Conservation (phyloP, 64 coral and sea anemone species). For the Actinia equina region DNA sequence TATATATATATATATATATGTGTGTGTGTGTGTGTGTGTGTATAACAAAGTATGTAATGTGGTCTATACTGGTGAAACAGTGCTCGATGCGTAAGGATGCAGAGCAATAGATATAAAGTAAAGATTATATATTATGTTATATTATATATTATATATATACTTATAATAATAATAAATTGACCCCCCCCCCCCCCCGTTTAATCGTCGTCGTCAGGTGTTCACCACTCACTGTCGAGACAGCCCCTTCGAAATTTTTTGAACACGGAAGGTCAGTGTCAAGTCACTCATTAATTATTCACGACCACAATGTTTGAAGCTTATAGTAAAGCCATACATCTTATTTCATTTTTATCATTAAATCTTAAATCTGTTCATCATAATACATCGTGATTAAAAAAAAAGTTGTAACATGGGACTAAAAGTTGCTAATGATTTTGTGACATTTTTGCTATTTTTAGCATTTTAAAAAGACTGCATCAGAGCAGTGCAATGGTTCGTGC, state of each 20-base stretch:
- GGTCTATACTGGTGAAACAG: no score
- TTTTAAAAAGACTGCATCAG: background rate
- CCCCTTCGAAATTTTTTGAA: background rate
- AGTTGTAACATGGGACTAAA: background rate
- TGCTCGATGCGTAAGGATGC: no score
- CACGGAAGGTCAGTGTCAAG: background rate
- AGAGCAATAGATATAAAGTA: no score
- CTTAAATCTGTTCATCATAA: background rate
- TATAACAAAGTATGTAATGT: no score
- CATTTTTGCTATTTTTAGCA: background rate
- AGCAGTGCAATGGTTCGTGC: background rate
- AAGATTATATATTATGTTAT: no score
- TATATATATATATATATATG: no score
- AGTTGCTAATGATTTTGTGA: background rate
- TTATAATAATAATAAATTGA: no score
- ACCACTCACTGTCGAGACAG: background rate
- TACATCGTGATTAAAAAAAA: background rate
- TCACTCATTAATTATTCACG: background rate
- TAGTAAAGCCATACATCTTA: background rate
- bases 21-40: no score
- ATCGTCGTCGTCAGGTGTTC: no score
- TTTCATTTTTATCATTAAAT: background rate
- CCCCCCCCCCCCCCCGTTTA: no score
- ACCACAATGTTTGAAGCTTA: background rate
- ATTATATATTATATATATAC: no score